Evolutionary conservation across 2,797 vertebrate genomes (phyloP).

Genomic region (Pseudomugil tenellus): DNA sequence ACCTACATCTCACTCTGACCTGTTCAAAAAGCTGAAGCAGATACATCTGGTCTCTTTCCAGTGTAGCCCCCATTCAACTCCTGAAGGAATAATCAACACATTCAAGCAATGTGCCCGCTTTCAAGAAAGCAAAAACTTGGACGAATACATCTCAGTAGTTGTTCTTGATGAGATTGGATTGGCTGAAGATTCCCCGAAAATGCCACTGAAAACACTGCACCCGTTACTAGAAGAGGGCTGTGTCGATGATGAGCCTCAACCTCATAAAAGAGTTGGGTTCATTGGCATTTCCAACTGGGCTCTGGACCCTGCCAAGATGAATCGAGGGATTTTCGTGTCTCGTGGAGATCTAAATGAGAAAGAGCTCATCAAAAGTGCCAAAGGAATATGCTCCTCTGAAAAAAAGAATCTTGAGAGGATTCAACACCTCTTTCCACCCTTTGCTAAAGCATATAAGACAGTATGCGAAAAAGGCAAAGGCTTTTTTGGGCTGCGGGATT

Average conservation of each 20-base stretch:
- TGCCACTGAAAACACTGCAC: conserved; percentile 93
- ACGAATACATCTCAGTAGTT: conserved; percentile 89
- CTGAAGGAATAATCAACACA: conserved; percentile 88
- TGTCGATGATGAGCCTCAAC: conserved; percentile 87
- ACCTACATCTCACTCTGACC: conserved; percentile 83
- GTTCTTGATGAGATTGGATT: conserved; percentile 94
- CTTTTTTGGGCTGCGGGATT: conserved; percentile 93
- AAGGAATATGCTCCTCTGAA: conserved; percentile 88
- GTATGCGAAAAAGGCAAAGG: conserved; percentile 84
- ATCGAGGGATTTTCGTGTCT: conserved; percentile 88
- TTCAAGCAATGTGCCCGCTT: conserved; percentile 88
- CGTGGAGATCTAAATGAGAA: conserved; percentile 77
- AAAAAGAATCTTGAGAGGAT: conserved; percentile 76
- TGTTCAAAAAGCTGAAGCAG: conserved; percentile 88
- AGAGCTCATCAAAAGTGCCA: conserved; percentile 87
- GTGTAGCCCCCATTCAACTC: conserved; percentile 90
- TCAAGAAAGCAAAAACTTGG: conserved; percentile 89
- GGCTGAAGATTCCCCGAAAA: conserved; percentile 92
- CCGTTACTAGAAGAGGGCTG: conserved; percentile 93
- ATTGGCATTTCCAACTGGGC: conserved; percentile 93
- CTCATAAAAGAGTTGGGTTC: conserved; percentile 92
- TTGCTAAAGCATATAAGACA: conserved; percentile 84
- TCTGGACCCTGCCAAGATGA: conserved; percentile 92
- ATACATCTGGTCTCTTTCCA: conserved; percentile 90
- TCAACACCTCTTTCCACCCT: conserved; percentile 78